These are phyloP conservation scores for Dicroscelio sp. DNA, from an alignment of 2,888 invertebrate species.

Conservation along the genomic window DNA sequence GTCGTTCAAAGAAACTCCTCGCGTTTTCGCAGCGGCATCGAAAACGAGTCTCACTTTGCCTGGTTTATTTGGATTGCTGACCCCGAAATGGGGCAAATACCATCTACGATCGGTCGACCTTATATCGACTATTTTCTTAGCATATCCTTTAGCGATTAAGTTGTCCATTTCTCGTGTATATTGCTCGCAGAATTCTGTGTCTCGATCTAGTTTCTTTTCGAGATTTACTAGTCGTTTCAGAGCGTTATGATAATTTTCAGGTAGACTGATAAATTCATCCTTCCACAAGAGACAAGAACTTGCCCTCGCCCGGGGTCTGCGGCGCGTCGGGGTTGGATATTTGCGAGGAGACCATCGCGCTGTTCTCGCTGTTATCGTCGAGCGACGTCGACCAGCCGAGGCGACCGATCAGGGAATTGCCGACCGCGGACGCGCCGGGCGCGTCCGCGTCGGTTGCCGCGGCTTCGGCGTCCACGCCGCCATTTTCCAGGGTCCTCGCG, in stretches of 20 bases:
- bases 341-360: conserved; percentile 91
- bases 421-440: conserved; percentile 90
- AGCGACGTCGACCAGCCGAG: conserved; percentile 93
- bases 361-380: conserved; percentile 92
- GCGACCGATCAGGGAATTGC: conserved; percentile 94
- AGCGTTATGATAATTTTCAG: neutral
- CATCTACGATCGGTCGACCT: too few relatives aligned
- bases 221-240: neutral
- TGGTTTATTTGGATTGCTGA: neutral
- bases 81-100: conserved; percentile 4
- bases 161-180: neutral
- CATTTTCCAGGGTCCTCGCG: neutral
- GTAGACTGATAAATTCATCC: neutral
- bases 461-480: neutral
- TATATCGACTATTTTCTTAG: neutral
- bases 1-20: neutral
- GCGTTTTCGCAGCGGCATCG: conserved; percentile 4
- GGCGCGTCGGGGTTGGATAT: conserved; percentile 92
- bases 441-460: neutral
- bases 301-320: conserved; percentile 90
- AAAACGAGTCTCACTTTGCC: neutral
- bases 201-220: neutral
- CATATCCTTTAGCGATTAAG: conserved; percentile 4
- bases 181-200: too few relatives aligned
- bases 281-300: too few relatives aligned